Evolutionary conservation across 2,888 invertebrate genomes (phyloP).

Genomic region (Cosmopolites sordidus): DNA sequence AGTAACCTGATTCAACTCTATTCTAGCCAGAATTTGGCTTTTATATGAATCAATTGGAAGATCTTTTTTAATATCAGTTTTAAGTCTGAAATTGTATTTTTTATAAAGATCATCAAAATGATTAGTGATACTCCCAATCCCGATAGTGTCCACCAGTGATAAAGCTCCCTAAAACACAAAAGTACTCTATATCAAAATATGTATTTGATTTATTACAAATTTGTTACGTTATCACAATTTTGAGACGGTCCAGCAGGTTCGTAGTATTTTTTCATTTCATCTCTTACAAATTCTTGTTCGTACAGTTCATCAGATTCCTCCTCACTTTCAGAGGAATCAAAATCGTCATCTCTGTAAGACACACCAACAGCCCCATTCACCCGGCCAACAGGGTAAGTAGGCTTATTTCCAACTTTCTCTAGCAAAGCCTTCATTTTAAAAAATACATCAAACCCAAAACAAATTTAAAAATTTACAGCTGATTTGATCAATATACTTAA

Average conservation of each 20-base stretch:
- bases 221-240: not conserved
- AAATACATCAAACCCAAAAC: no score
- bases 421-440: conserved; percentile 32
- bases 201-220: not conserved
- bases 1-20: conserved; percentile 67
- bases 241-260: not conserved
- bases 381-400: conserved; percentile 28
- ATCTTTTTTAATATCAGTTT: conserved; percentile 31
- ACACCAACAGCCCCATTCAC: conserved; percentile 29
- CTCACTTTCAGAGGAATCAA: conserved; percentile 45
- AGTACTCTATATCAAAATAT: no score
- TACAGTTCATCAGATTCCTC: conserved; percentile 42
- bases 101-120: conserved; percentile 31
- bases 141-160: conserved; percentile 29
- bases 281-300: conserved; percentile 36
- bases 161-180: not conserved
- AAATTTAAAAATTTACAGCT: no score
- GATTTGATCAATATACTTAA: no score
- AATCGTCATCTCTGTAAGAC: conserved; percentile 24
- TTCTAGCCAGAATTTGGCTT: conserved; percentile 62
- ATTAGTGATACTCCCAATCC: conserved; percentile 23
- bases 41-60: conserved; percentile 37
- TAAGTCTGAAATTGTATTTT: conserved; percentile 33
- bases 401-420: conserved; percentile 26
- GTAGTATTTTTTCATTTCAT: conserved; percentile 37